Conservation (phyloP, 2,113 vertebrate genomes). For the Chloebia gouldiae region DNA sequence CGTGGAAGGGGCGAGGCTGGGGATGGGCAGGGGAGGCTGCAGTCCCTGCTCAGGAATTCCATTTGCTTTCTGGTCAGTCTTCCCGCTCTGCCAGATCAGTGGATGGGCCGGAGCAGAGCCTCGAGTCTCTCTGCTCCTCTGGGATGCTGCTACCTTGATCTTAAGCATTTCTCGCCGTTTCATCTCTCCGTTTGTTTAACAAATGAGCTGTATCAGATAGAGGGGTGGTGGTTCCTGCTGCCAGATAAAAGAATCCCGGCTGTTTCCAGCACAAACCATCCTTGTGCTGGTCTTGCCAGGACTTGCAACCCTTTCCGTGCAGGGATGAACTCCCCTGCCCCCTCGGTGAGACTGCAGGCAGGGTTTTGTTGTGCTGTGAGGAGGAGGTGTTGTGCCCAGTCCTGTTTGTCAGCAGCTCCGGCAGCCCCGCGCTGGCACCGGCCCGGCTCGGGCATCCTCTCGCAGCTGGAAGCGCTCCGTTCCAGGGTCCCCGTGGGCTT, state of each 20-base stretch:
- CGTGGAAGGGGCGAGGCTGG: background rate
- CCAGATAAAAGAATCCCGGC: background rate
- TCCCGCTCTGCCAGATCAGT: background rate
- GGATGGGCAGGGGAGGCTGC: background rate
- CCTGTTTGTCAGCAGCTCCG: constrained; percentile 59
- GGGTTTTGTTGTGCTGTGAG: constrained; percentile 65
- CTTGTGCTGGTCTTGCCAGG: background rate
- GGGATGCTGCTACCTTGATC: background rate
- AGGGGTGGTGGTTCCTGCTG: background rate
- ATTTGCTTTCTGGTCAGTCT: background rate
- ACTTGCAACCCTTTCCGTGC: constrained; percentile 23
- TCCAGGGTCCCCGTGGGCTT: constrained; percentile 88
- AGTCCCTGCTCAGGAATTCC: background rate
- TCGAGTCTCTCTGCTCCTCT: background rate
- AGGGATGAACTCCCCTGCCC: background rate
- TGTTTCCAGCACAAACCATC: background rate
- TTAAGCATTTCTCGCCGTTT: background rate
- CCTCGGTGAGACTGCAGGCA: constrained; percentile 40
- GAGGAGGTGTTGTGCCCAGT: constrained; percentile 48
- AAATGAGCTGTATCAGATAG: background rate
- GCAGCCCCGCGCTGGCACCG: constrained; percentile 70
- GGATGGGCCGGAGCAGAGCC: background rate
- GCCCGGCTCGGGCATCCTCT: constrained; percentile 60
- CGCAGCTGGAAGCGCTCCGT: constrained; percentile 74
- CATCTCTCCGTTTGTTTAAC: constrained; percentile 49